Base-by-base conservation (phyloP, 1,140 invertebrate species). In the Homarus americanus region DNA sequence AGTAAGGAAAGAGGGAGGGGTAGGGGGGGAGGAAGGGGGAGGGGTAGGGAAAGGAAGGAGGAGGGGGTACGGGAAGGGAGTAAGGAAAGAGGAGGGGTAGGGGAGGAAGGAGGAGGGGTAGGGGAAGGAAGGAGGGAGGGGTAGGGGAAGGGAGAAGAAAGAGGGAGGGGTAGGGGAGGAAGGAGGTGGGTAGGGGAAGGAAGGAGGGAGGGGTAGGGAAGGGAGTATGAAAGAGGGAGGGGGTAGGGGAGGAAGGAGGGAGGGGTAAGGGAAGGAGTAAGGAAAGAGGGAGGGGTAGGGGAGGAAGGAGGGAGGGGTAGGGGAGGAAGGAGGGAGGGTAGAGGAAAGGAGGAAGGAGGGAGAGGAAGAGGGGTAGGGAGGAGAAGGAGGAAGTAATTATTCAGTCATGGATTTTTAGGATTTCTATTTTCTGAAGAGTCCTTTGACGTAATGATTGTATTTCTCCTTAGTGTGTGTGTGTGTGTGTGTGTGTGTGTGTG, bases 291-390 rank as follows among this genome's bases (percentile, higher is more conserved):
- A 69, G 66, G 66, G 24, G 44, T 44, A 12, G 17, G 32, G 41
- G 76, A 79, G 76, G 40, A 7, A 44, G 76, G 38, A 24, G 20
- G 20, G 41, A 44, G n/a, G 78, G 41, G 38, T 4, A 41, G 38
- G 78, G 44, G 44, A n/a, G 41, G 78, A 80, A 40, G 41, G 78
- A 80, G 78, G 44, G 40, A 80, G 78, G n/a, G 44, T n/a, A n/a
- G n/a, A n/a, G n/a, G n/a, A n/a, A n/a, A n/a, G n/a, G n/a, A n/a
- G n/a, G n/a, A n/a, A n/a, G n/a, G n/a, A n/a, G 34, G 40, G 44
- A 49, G 44, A 40, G 41, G 78, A 80, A 32, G 44, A 24, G 44
- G 40, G 44, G 78, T n/a, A 40, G 44, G 24, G 66, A 20, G 32
- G 32, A 24, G 24, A 34, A 20, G 66, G 7, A 69, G 66, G 66